phyloP scores from a whole-genome alignment of 2,113 vertebrate genomes.

The Esox niger region DNA sequence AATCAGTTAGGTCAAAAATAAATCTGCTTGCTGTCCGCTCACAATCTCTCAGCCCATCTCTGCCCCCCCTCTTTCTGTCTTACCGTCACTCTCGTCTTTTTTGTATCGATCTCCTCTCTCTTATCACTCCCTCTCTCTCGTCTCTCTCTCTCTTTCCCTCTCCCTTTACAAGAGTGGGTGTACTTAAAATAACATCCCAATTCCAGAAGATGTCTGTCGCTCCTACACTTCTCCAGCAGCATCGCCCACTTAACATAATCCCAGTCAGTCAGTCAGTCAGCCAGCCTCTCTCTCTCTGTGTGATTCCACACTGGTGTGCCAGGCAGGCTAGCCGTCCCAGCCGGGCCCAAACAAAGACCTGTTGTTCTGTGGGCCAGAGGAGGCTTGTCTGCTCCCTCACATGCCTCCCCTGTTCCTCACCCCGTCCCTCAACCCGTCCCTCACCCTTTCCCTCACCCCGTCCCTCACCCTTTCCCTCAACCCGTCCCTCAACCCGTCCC shows the following conservation, averaged over 20 bases:
- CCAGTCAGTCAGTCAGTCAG: too few species aligned
- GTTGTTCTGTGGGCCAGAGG: slow-evolving; percentile 52
- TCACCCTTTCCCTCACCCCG: slow-evolving; percentile 25
- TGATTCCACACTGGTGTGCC: slow-evolving; percentile 63
- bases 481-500: not conserved
- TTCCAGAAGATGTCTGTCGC: slow-evolving; percentile 53
- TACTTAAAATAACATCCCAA: too few species aligned
- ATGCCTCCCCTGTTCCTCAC: slow-evolving; percentile 10
- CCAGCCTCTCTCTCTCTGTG: not conserved
- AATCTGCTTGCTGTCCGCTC: too few species aligned
- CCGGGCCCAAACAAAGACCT: slow-evolving; percentile 60
- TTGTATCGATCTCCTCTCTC: too few species aligned
- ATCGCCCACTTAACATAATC: too few species aligned
- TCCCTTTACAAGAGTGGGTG: too few species aligned
- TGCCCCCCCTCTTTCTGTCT: too few species aligned
- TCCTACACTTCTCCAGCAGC: too few species aligned
- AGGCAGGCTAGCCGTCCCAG: slow-evolving; percentile 25
- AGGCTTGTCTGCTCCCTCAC: slow-evolving; percentile 37
- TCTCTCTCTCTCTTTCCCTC: not conserved
- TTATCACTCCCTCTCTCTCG: not conserved
- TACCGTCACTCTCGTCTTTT: too few species aligned
- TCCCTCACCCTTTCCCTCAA: slow-evolving; percentile 5
- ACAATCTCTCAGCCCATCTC: too few species aligned
- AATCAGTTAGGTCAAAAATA: too few species aligned
- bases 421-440: not conserved